A percentile compares a stretch with the other conserved stretches of the same genome.
Evolutionary conservation across 2,113 vertebrate genomes (phyloP).

Genomic region (Psittacus erithacus): DNA sequence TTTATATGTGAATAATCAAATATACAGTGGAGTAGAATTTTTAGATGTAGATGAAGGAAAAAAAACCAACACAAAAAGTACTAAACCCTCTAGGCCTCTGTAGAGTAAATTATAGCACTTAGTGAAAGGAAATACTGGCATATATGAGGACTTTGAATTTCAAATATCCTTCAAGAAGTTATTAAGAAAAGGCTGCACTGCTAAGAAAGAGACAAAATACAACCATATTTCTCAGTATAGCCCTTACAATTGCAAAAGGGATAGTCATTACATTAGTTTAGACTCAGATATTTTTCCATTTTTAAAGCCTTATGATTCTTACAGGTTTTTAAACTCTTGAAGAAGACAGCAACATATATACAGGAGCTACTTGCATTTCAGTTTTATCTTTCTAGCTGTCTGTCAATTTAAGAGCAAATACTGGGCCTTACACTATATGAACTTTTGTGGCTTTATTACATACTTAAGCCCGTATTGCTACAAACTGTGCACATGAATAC

Average conservation of each 20-base stretch:
- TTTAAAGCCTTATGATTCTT: slow-evolving; percentile 13
- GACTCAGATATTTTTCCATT: not conserved
- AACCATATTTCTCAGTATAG: not conserved
- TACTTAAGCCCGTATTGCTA: not conserved
- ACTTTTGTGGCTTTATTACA: not conserved
- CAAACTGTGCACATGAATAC: not conserved
- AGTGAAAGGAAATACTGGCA: slow-evolving; percentile 37
- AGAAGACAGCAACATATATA: not conserved
- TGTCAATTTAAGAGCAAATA: not conserved
- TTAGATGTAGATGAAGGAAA: not conserved
- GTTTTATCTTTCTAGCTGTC: not conserved
- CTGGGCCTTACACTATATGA: not conserved
- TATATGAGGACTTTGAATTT: slow-evolving; percentile 37
- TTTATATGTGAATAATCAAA: slow-evolving; percentile 19
- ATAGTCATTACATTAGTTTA: slow-evolving; percentile 15
- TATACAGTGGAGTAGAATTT: not conserved
- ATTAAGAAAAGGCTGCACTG: slow-evolving; percentile 17
- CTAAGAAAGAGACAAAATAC: slow-evolving; percentile 26
- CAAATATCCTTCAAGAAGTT: slow-evolving; percentile 50
- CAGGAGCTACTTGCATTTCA: not conserved
- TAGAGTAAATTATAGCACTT: slow-evolving; percentile 60
- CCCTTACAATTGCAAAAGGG: not conserved
- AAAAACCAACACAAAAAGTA: not conserved
- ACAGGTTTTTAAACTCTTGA: not conserved
- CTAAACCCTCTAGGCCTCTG: slow-evolving; percentile 27